Evolutionary conservation across 2,888 invertebrate genomes (phyloP), one percentile per base, ranked within the genome.

Genomic region (Craniophora ligustri): DNA sequence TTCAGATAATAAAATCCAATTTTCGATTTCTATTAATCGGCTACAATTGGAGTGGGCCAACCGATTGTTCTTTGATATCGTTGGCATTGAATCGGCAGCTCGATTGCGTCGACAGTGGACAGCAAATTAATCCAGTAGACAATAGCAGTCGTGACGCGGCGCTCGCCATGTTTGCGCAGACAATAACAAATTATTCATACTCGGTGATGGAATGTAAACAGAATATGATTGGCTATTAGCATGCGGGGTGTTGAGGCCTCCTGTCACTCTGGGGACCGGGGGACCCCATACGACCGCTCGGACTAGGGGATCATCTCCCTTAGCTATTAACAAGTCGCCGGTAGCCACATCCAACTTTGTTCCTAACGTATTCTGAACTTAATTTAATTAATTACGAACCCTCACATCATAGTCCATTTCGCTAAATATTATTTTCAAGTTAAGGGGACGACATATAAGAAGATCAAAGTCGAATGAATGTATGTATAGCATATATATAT

Each of bases 121-220:
- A 74, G 84, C 84, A 86, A 88, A 92, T 92, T 89, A 92, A 91
- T 91, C 87, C 83, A 70, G 75, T 81, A 85, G 88, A 92, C 92
- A 92, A 92, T 92, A 72, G 84, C 58, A 86, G 84, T 85, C 87
- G 84, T 88, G 87, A 88, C 88, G 86, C 79, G 76, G 72, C 74
- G 67, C 72, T 76, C 80, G 77, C 79, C 81, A 77, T 90, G 88
- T 92, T 91, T 91, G 87, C 84, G 71, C 82, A 89, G 91, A 92
- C 91, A 91, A 92, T 91, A 92, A 89, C 92, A 90, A 92, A 93
- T 93, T 92, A 93, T 93, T 92, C 93, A 93, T 92, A 88, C 88
- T 85, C 88, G 78, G 80, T 89, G 92, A 93, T 93, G 92, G 89
- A 93, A 93, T 92, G 92, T 92, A 93, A 92, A 93, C 93, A 93